Conservation (phyloP, 2,888 invertebrate species). For the Pyrrhia umbra region DNA sequence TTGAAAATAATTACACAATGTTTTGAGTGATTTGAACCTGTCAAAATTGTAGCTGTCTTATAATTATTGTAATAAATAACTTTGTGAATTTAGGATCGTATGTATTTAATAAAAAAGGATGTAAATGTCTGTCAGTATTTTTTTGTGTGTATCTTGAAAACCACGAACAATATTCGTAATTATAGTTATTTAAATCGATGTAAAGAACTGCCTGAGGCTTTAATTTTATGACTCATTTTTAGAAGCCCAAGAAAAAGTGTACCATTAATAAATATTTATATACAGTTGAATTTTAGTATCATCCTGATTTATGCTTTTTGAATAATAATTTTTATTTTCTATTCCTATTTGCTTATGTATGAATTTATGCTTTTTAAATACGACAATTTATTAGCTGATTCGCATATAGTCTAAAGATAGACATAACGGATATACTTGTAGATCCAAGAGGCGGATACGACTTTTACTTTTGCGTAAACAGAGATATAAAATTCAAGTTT, state of each 20-base stretch:
- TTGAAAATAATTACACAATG: slow-evolving; percentile 37
- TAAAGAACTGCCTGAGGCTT: slow-evolving; percentile 18
- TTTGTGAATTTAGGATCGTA: not conserved
- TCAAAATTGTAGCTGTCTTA: slow-evolving; percentile 17
- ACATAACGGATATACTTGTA: not conserved
- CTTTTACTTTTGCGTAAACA: slow-evolving; percentile 37
- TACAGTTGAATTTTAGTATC: slow-evolving; percentile 9
- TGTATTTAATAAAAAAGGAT: slow-evolving; percentile 9
- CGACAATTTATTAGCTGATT: slow-evolving; percentile 10
- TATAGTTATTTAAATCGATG: slow-evolving; percentile 24
- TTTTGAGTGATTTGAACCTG: slow-evolving; percentile 8
- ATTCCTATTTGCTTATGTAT: not conserved
- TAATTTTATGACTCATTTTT: not conserved
- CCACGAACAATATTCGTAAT: slow-evolving; percentile 18
- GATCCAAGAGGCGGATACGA: slow-evolving; percentile 15
- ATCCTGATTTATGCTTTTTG: slow-evolving; percentile 37
- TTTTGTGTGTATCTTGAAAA: slow-evolving; percentile 15
- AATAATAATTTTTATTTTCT: slow-evolving; percentile 33
- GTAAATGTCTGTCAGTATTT: not conserved
- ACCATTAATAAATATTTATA: slow-evolving; percentile 10
- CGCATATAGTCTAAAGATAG: slow-evolving; percentile 2
- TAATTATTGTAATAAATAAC: slow-evolving; percentile 27
- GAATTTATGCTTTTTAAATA: slow-evolving; percentile 4
- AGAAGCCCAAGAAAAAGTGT: not conserved
- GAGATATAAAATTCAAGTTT: not conserved